phyloP scores from a whole-genome alignment of 1,140 invertebrate genomes.

The Coelopa frigida region DNA sequence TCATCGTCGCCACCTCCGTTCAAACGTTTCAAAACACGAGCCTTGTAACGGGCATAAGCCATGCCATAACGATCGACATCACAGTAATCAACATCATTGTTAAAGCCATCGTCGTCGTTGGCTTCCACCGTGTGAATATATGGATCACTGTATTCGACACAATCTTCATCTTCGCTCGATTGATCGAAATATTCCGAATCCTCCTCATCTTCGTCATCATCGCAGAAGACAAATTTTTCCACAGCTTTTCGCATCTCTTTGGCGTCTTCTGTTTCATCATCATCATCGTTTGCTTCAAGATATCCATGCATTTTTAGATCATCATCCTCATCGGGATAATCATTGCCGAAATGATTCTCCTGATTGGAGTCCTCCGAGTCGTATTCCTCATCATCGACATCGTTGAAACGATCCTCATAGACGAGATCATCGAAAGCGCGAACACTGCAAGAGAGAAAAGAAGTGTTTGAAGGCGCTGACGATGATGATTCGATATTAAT shows the following conservation, averaged over 20 bases:
- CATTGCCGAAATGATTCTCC: constrained; percentile 49
- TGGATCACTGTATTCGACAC: constrained; percentile 35
- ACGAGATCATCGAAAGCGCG: constrained; percentile 29
- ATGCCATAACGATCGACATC: constrained; percentile 49
- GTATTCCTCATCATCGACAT: constrained; percentile 22
- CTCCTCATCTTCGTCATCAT: constrained; percentile 27
- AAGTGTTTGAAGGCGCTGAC: neutral
- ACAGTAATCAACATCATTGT: constrained; percentile 46
- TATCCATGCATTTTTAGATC: constrained; percentile 21
- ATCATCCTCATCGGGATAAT: constrained; percentile 50
- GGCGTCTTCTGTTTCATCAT: constrained; percentile 29
- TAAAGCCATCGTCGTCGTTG: constrained; percentile 36
- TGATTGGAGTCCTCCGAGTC: constrained; percentile 50
- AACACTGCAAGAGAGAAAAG: constrained; percentile 18
- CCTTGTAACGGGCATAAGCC: constrained; percentile 52
- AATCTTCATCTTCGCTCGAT: constrained; percentile 45
- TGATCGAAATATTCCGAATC: constrained; percentile 20
- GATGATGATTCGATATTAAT: no score
- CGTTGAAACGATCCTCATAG: constrained; percentile 25
- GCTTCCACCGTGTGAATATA: constrained; percentile 45
- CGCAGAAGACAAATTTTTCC: constrained; percentile 33
- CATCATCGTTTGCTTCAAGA: constrained; percentile 40
- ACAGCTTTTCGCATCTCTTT: constrained; percentile 16
- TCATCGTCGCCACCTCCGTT: constrained; percentile 43
- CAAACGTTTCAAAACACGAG: constrained; percentile 36